Evolutionary conservation across 2,888 invertebrate genomes (phyloP), one percentile per base, ranked within the genome.

Genomic region (Sarcophaga variegata): DNA sequence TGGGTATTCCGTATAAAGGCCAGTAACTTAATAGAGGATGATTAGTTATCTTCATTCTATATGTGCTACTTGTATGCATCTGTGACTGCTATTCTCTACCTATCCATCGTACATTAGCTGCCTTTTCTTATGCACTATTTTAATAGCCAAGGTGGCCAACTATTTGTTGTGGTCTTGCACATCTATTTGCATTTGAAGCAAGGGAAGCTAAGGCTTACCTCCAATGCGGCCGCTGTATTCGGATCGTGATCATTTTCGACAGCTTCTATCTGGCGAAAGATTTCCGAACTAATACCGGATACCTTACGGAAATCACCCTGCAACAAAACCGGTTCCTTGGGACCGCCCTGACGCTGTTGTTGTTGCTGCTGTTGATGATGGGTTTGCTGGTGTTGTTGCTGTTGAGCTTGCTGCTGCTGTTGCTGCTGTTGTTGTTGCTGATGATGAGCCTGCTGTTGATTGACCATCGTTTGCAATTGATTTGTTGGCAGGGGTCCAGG

Each of bases 231-330:
- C 89, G 98, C 98, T 89, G 98, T 98, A 91, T 97, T 97, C 90
- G 97, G 97, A 94, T 98, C 98, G 94, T 98, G 97, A 94, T 98
- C 98, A 94, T 98, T 98, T 94, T 98, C 98, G 90, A 98, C 97
- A 92, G 97, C 97, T 95, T 98, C 98, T 96, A 98, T 97, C 95
- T 98, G 98, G 92, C 98, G 97, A 95, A 98, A 98, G 94, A 98
- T 98, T 95, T 98, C 98, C 93, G 97, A 97, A 94, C 98, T 98
- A 92, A 98, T 98, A 92, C 98, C 98, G 94, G 98, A 98, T 93
- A 98, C 98, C 96, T 98, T 98, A 92, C 98, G 96, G 95, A 98
- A 98, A 94, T 98, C 98, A 90, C 98, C 97, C 94, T 98, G 98
- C 94, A 98, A 95, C 93, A 97, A 96, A 95, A 96, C 96, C 90